Evolutionary conservation across 2,888 invertebrate genomes (phyloP), one percentile per base, ranked within the genome.

Genomic region (Teleogryllus oceanicus): DNA sequence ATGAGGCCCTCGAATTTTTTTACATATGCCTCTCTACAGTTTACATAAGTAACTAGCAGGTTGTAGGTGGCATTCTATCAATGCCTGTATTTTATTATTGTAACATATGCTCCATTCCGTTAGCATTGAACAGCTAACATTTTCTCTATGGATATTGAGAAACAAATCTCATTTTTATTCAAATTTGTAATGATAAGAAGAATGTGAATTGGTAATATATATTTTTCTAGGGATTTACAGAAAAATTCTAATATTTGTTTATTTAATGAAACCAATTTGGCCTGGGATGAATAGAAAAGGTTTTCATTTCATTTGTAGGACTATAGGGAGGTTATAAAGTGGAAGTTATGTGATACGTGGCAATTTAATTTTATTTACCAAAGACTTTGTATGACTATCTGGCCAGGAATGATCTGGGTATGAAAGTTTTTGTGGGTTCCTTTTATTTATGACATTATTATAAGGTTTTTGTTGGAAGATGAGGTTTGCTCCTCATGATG

Each of bases 21-120:
- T 62, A 62, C 62, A 62, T n/a, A 62, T 62, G 62, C 62, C 62
- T 62, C 62, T 62, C 62, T 62, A 62, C 62, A 62, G 62, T 62
- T 62, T 62, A 62, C 62, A 62, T 62, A 62, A 62, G n/a, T 62
- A 62, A 18, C 16, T 62, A 62, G 62, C 62, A 18, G 62, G 62
- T 62, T 62, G 62, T 62, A 62, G 62, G 13, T 62, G 62, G 62
- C 62, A 62, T 62, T 62, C 62, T 62, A 62, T 62, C n/a, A 37
- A 62, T 62, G 62, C 62, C 62, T n/a, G 5, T 62, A 62, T 62
- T 62, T 62, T 62, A 62, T 62, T 62, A 62, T n/a, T 62, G n/a
- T 62, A 62, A 62, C 62, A n/a, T 62, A 62, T 62, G n/a, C 62
- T 62, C 62, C 62, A 62, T 62, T 62, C n/a, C 10, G 62, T 62